phyloP scores from a whole-genome alignment of 1,140 invertebrate species.

The Capitella teleta region DNA sequence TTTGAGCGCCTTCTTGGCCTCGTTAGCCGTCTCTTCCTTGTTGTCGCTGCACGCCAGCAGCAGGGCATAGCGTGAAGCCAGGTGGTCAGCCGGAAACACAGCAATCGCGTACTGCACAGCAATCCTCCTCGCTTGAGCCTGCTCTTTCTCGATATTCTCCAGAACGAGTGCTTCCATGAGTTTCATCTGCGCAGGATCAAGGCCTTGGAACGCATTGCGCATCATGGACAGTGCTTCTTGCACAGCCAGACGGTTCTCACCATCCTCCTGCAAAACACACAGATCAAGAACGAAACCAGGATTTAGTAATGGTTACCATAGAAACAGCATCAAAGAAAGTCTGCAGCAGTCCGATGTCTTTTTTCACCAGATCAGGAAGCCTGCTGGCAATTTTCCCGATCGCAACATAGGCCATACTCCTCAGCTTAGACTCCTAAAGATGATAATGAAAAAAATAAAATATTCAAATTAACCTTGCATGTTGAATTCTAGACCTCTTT shows the following conservation, averaged over 20 bases:
- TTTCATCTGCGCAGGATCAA: conserved; percentile 30
- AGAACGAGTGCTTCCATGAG: conserved; percentile 49
- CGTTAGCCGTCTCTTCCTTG: not conserved
- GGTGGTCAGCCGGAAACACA: conserved; percentile 68
- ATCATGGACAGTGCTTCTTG: conserved; percentile 60
- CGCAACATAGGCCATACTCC: conserved; percentile 62
- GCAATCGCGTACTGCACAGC: conserved; percentile 69
- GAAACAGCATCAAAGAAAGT: conserved; percentile 55
- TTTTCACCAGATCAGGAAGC: conserved; percentile 57
- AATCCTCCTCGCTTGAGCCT: conserved; percentile 63
- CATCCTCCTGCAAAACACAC: conserved; percentile 40
- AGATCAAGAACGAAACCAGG: not conserved
- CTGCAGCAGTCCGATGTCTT: conserved; percentile 54
- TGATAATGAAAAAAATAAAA: not conserved
- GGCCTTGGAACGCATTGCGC: conserved; percentile 53
- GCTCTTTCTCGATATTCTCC: conserved; percentile 43
- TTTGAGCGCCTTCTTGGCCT: no score
- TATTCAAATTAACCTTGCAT: not conserved
- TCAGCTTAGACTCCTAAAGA: conserved; percentile 45
- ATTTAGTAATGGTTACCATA: conserved; percentile 36
- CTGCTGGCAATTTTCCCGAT: conserved; percentile 60
- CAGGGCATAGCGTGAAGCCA: conserved; percentile 69
- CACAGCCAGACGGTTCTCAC: conserved; percentile 54
- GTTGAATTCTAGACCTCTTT: conserved; percentile 41
- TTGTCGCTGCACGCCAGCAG: conserved; percentile 72